Conservation (phyloP, 2,888 invertebrate genomes). For the Drosophila robusta region DNA sequence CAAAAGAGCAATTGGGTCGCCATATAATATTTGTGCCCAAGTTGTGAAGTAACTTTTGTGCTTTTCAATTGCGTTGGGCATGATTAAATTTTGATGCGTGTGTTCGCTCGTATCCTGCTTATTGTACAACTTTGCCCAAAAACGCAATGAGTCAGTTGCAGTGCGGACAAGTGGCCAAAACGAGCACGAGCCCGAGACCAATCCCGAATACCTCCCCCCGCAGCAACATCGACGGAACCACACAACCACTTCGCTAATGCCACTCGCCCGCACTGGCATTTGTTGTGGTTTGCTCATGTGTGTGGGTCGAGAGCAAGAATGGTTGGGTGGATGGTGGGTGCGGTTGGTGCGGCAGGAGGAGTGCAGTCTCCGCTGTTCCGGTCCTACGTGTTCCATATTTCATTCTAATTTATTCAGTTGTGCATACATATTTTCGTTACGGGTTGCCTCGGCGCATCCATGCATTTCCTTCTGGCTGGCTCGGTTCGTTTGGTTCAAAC, state of each 20-base stretch:
- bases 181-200: neutral
- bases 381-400: conserved; percentile 77
- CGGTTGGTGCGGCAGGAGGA: conserved; percentile 3
- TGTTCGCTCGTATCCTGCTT: conserved; percentile 21
- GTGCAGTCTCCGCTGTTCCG: conserved; percentile 44
- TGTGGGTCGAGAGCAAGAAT: neutral
- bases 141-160: conserved; percentile 69
- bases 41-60: conserved; percentile 32
- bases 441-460: conserved; percentile 78
- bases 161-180: conserved; percentile 37
- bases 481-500: conserved; percentile 78
- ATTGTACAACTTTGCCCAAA: conserved; percentile 13
- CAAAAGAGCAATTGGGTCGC: conserved; percentile 42
- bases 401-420: conserved; percentile 80
- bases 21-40: conserved; percentile 35
- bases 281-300: conserved; percentile 61
- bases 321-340: conserved; percentile 11
- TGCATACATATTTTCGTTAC: conserved; percentile 79
- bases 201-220: neutral
- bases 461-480: conserved; percentile 78
- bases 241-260: conserved; percentile 51
- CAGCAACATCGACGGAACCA: conserved; percentile 12
- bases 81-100: conserved; percentile 74
- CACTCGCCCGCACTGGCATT: conserved; percentile 44
- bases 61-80: conserved; percentile 59